These are phyloP conservation scores for Ligdia adustata DNA, from an alignment of 2,888 invertebrate species.

Conservation along the genomic window DNA sequence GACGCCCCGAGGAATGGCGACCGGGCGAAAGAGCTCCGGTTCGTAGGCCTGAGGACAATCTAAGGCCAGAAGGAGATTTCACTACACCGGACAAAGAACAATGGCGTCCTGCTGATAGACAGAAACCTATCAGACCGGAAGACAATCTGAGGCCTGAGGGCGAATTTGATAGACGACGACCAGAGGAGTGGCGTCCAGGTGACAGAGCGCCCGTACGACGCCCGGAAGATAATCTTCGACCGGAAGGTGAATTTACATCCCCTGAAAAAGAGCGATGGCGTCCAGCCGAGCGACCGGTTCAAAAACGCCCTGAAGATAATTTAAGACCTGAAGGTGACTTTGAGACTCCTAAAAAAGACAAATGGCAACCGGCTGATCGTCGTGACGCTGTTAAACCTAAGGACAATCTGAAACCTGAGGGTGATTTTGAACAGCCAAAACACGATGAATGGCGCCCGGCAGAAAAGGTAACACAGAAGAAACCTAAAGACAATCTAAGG, in stretches of 20 bases:
- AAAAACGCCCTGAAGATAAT: slow-evolving; percentile 74
- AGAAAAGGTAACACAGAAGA: slow-evolving; percentile 59
- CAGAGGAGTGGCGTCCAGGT: slow-evolving; percentile 58
- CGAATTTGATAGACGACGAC: slow-evolving; percentile 58
- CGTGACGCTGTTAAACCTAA: slow-evolving; percentile 64
- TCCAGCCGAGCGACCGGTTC: slow-evolving; percentile 72
- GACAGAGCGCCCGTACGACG: slow-evolving; percentile 67
- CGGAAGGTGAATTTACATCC: slow-evolving; percentile 53
- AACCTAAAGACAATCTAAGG: slow-evolving; percentile 68
- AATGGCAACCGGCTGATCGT: slow-evolving; percentile 71
- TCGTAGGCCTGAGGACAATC: slow-evolving; percentile 77
- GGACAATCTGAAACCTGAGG: slow-evolving; percentile 70
- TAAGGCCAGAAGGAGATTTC: slow-evolving; percentile 74
- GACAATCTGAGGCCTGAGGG: slow-evolving; percentile 80
- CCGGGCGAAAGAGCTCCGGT: slow-evolving; percentile 76
- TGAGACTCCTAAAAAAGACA: slow-evolving; percentile 63
- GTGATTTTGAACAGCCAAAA: slow-evolving; percentile 51
- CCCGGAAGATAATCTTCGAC: slow-evolving; percentile 78
- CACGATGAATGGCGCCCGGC: slow-evolving; percentile 59
- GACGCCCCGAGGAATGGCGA: slow-evolving; percentile 67
- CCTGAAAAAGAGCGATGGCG: slow-evolving; percentile 63
- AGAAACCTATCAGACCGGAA: slow-evolving; percentile 54
- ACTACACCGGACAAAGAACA: slow-evolving; percentile 40
- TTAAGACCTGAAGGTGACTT: slow-evolving; percentile 67
- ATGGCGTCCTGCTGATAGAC: slow-evolving; percentile 67